Evolutionary conservation across 2,797 vertebrate genomes (phyloP), one percentile per base, ranked within the genome.

Genomic region (Gymnothorax reevesii): DNA sequence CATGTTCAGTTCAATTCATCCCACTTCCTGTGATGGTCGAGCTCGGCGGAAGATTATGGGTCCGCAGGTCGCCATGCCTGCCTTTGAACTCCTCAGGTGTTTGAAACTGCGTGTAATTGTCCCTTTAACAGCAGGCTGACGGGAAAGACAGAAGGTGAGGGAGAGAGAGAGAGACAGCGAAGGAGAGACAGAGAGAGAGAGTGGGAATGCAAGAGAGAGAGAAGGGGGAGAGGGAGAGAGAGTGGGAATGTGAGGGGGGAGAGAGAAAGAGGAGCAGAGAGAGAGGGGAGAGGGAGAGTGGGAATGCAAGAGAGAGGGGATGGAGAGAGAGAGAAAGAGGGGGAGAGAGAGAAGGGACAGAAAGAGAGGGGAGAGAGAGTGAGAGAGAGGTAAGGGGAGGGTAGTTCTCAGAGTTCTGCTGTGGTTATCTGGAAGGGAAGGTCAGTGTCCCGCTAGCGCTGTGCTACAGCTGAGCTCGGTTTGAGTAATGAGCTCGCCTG

Each of bases 61-160:
- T 42, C 49, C 10, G 17, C 7, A 2, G 75, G 75, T 79, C n/a
- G 75, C 75, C 75, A n/a, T n/a, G 17, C 54, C 49, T 20, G 52
- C 49, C 55, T 54, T 49, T 79, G 33, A 79, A 79, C 49, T 54
- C 42, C 52, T n/a, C 75, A 79, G 75, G 75, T 79, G 75, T 79
- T 79, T 55, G 17, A 79, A 54, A 52, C 75, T 54, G 75, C 9
- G 20, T 42, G 62, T 22, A n/a, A 66, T 6, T n/a, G 20, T 66
- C 62, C 62, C 20, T 66, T 20, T 15, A n/a, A 20, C 60, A 62
- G 60, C 60, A 17, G 12, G 13, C 60, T 15, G 13, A 27, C 2
- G 25, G 7, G 6, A 12, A 25, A 27, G 66, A 25, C 5, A 8
- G 66, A 27, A 25, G 7, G 22, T 22, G 64, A 66, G 22, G 64